Base-by-base conservation (phyloP, 2,113 vertebrate genomes). In the Pomatorhinus ruficollis region DNA sequence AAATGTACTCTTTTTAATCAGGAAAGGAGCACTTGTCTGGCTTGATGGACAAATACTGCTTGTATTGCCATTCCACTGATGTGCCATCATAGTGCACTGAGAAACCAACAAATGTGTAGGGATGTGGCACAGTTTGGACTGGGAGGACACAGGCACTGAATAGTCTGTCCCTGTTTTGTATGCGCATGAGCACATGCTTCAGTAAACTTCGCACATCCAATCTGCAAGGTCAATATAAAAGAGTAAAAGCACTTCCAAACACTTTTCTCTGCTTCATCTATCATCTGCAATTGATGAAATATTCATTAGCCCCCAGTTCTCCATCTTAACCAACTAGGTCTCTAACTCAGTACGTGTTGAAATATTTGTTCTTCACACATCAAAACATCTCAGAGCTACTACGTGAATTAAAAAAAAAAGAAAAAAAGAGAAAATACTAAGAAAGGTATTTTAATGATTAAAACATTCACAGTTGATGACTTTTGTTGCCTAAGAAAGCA, bases 1-100 rank as follows among this genome's bases (percentile, higher is more conserved):
- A 95, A 93, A 95, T 33, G 37, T 94, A 78, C 75, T 82, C 44
- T 75, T 30, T 95, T 87, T 87, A 87, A 91, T 91, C 40, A 85
- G 63, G 27, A 91, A 87, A 42, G 68, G 54, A 85, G 57, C 74
- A 72, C 57, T 96, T 95, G 75, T 82, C 93, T 94, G 87, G 81
- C 50, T 77, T 83, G 82, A 95, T 39, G 83, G 63, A 76, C n/a
- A 71, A 96, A 96, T 82, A 64, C 52, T 89, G 74, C 72, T 89
- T 53, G n/a, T 75, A 80, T 89, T 94, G 72, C 80, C 70, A 69
- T 96, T 96, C 78, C 87, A 72, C 10, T 88, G 74, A 63, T 56
- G 52, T 85, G 82, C 63, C 85, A 88, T 84, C 83, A 89, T 7
- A 31, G 57, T 61, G 31, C 76, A 28, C 66, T 50, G 39, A 91